A percentile compares a stretch with the other conserved stretches of the same genome.
Conservation (phyloP, 2,797 vertebrate species). For the Naso thynnoides region DNA sequence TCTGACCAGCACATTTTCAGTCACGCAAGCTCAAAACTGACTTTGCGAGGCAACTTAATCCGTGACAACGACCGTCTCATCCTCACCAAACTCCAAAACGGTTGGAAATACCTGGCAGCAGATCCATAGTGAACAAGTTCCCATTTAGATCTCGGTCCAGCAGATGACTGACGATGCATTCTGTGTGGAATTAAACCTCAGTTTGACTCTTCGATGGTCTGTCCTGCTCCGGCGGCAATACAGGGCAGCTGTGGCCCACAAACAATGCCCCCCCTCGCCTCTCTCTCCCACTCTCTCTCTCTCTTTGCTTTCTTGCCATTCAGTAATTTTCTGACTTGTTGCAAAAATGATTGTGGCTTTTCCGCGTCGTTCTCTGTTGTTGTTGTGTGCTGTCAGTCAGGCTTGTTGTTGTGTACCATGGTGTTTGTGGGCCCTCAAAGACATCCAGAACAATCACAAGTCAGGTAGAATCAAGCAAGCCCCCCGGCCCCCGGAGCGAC, state of each 20-base stretch:
- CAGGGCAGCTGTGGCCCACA: constrained; percentile 57
- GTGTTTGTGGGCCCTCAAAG: constrained; percentile 83
- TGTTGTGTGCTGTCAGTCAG: constrained; percentile 68
- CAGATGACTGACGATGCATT: constrained; percentile 76
- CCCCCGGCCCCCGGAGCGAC: constrained; percentile 20
- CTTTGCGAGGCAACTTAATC: not conserved
- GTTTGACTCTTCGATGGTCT: constrained; percentile 66
- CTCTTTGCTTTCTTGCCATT: constrained; percentile 84
- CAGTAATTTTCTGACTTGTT: constrained; percentile 83
- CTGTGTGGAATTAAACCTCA: constrained; percentile 69
- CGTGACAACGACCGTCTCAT: constrained; percentile 2
- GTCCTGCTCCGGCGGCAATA: constrained; percentile 61
- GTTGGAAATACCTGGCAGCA: constrained; percentile 81
- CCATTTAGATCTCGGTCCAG: constrained; percentile 79
- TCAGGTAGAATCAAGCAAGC: constrained; percentile 68
- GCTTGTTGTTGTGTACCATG: constrained; percentile 66
- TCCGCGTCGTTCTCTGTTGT: constrained; percentile 82
- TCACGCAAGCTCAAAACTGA: not conserved
- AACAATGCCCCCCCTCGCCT: constrained; percentile 65
- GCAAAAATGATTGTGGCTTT: constrained; percentile 83
- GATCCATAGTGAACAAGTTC: constrained; percentile 81
- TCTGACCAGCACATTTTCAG: not conserved
- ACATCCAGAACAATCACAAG: constrained; percentile 86
- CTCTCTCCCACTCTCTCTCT: constrained; percentile 54
- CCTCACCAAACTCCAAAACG: not conserved